Evolutionary conservation across 2,797 vertebrate genomes (phyloP).

Genomic region (Micropoecilia bifurca): DNA sequence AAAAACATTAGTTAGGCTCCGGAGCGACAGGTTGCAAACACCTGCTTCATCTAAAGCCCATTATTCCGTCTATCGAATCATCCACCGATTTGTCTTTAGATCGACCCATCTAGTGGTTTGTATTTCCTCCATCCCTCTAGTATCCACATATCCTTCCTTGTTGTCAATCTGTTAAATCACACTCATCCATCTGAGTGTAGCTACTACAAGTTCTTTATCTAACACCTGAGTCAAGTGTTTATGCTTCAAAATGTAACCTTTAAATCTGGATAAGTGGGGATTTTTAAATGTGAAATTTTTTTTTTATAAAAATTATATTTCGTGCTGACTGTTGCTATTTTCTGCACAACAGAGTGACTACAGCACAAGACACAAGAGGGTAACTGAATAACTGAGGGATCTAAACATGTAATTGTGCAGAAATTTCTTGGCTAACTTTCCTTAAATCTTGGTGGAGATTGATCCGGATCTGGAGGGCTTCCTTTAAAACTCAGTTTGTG

Average conservation of each 20-base stretch:
- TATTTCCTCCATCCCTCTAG: not conserved
- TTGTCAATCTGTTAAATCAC: not conserved
- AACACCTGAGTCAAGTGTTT: not conserved
- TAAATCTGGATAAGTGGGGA: not conserved
- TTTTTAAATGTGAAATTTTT: not conserved
- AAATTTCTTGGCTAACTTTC: not conserved
- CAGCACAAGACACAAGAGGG: not conserved
- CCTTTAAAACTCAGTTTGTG: not conserved
- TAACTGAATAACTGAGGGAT: not conserved
- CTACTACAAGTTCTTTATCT: not conserved
- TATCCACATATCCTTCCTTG: not conserved
- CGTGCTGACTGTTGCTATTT: not conserved
- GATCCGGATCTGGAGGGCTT: not conserved
- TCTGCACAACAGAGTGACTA: not conserved
- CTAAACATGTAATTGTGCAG: not conserved
- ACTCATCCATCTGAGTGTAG: not conserved
- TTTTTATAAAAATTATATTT: not conserved
- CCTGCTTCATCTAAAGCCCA: not conserved
- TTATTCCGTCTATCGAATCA: not conserved
- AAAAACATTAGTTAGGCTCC: too few relatives aligned
- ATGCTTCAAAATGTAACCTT: not conserved
- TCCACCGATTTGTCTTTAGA: not conserved
- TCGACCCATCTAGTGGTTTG: not conserved
- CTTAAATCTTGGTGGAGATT: not conserved
- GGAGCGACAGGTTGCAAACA: not conserved